Percentiles rank a stretch among this genome's conserved stretches.
These are phyloP conservation scores for Upupa epops DNA, from an alignment of 2,113 vertebrate species.

Conservation along the genomic window DNA sequence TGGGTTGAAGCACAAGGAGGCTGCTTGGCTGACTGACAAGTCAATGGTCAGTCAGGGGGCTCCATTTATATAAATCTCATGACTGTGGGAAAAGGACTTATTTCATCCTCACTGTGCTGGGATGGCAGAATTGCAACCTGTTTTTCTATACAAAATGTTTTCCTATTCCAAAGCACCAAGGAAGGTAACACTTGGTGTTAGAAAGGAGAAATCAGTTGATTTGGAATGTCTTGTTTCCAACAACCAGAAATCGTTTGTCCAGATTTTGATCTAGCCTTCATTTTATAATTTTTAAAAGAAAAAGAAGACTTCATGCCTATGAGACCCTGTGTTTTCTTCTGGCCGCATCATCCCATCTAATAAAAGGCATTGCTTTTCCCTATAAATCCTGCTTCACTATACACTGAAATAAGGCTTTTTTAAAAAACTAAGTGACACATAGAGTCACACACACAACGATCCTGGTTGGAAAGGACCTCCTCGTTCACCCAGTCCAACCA, in stretches of 20 bases:
- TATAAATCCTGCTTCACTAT: not conserved
- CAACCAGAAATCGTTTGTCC: not conserved
- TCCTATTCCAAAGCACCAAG: not conserved
- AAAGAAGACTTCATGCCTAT: not conserved
- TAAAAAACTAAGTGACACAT: not conserved
- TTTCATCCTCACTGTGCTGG: not conserved
- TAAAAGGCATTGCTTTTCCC: not conserved
- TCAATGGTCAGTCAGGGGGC: accelerated
- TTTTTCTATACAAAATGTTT: not conserved
- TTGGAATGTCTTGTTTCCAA: not conserved
- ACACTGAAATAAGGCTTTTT: not conserved
- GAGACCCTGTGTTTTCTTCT: not conserved
- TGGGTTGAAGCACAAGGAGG: accelerated
- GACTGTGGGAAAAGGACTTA: not conserved
- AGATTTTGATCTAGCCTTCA: not conserved
- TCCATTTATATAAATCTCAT: not conserved
- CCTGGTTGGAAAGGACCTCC: no score
- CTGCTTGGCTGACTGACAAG: not conserved
- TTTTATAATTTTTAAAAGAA: not conserved
- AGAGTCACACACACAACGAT: no score
- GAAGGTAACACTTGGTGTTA: not conserved
- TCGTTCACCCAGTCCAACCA: no score
- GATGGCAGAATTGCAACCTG: not conserved
- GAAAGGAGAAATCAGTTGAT: not conserved
- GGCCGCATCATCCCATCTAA: not conserved